Base-by-base conservation (phyloP, 2,797 vertebrate species). In the Champsocephalus esox region DNA sequence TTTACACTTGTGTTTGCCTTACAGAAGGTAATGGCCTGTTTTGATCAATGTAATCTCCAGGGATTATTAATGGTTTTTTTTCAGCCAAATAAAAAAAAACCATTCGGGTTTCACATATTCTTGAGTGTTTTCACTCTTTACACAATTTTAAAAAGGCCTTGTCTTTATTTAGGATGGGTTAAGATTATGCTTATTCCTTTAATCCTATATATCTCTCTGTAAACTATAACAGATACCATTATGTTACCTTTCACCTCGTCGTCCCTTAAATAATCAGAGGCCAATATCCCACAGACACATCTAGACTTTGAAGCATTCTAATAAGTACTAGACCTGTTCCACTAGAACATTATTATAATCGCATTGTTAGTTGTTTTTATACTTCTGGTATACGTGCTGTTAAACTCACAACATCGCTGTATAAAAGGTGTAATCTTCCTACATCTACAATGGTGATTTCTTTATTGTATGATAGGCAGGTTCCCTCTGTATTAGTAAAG, bases 301-400 rank as follows among this genome's bases (percentile, higher is more conserved):
- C 38, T 32, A 54, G 43, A 68, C 19, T 68, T 52, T 46, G 28
- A 44, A 12, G 9, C 38, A 65, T 69, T 77, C 67, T 50, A 54
- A 9, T 2, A 28, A 10, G 32, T 70, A 66, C 46, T 66, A 49
- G 70, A 12, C 14, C 56, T 45, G 46, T 46, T 34, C 51, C 69
- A 65, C 62, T 54, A 46, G 52, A 17, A 17, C 45, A 16, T 73
- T 56, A 57, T 74, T 48, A 79, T 76, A 38, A 77, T 70, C 51
- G 63, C 9, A 12, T 12, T 64, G 32, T 58, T 65, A 41, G 17
- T 14, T 77, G 28, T 74, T 79, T 81, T 48, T 14, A 5, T 16
- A 63, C 56, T 60, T 75, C 38, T 59, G 59, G 44, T 17, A 55
- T 51, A 41, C 34, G 34, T 28, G 41, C 55, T 64, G 10, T n/a